These are phyloP conservation scores for Oncorhynchus gorbuscha DNA, from an alignment of 2,113 vertebrate species.

Conservation along the genomic window DNA sequence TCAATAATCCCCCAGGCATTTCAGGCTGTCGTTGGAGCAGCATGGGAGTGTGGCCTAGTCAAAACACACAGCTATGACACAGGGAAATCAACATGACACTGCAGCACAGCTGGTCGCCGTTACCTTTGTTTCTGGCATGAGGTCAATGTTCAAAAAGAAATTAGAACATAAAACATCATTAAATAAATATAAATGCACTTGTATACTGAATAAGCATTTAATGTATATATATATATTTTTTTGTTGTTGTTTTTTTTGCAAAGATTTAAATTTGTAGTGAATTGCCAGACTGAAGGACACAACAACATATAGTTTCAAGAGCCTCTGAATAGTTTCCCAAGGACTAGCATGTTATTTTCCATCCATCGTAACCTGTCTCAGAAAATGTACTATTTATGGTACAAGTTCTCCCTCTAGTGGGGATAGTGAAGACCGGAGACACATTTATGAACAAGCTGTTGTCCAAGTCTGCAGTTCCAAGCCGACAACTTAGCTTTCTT, in stretches of 20 bases:
- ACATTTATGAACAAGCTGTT: background rate
- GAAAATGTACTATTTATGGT: conserved; percentile 8
- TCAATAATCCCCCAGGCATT: too few relatives aligned
- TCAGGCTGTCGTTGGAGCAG: too few relatives aligned
- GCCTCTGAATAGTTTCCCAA: background rate
- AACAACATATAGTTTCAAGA: background rate
- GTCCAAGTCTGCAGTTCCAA: background rate
- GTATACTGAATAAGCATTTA: too few relatives aligned
- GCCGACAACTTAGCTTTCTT: background rate
- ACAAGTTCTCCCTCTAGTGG: conserved; percentile 65
- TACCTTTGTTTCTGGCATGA: too few relatives aligned
- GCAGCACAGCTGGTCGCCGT: background rate
- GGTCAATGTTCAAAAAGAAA: too few relatives aligned
- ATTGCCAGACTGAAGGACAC: background rate
- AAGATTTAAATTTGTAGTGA: too few relatives aligned
- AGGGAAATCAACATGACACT: background rate
- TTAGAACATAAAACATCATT: too few relatives aligned
- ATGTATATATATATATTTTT: too few relatives aligned
- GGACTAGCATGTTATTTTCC: too few relatives aligned
- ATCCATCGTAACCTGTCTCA: background rate
- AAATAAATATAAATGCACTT: too few relatives aligned
- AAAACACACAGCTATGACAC: conserved; percentile 2
- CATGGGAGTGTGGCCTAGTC: background rate
- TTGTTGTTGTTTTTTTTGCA: too few relatives aligned
- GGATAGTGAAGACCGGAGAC: background rate